A percentile compares a stretch with the other conserved stretches of the same genome.
Conservation (phyloP, 2,888 invertebrate species). For the Allophyes oxyacanthae region DNA sequence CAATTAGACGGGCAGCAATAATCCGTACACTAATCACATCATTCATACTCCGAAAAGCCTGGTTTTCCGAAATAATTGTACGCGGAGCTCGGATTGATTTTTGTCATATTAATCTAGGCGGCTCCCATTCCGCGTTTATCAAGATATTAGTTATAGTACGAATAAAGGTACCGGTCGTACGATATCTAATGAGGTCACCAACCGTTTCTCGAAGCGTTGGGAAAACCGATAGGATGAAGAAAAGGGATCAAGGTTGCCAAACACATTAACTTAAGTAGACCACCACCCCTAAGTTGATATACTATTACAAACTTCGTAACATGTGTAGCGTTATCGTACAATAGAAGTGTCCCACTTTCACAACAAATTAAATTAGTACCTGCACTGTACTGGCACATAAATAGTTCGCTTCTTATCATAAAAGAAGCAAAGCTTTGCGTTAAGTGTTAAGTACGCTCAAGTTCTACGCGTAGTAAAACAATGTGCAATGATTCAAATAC, state of each 20-base stretch:
- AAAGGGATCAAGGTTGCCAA: slow-evolving; percentile 1
- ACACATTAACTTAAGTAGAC: neutral
- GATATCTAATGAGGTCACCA: slow-evolving; percentile 45
- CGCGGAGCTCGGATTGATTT: neutral
- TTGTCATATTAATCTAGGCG: neutral
- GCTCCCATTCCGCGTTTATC: slow-evolving; percentile 2
- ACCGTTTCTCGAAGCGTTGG: slow-evolving; percentile 32
- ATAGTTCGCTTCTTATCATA: slow-evolving; percentile 56
- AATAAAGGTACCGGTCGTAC: slow-evolving; percentile 8
- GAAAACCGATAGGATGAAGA: slow-evolving; percentile 16
- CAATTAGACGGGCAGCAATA: no score
- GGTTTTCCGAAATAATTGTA: neutral
- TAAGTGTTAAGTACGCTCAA: slow-evolving; percentile 28
- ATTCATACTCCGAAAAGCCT: neutral
- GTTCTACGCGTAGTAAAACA: slow-evolving; percentile 34
- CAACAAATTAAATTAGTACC: slow-evolving; percentile 63
- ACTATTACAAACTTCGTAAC: slow-evolving; percentile 23
- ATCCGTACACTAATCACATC: neutral
- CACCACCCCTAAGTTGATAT: slow-evolving; percentile 4
- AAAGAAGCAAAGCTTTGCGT: slow-evolving; percentile 52
- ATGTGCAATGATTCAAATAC: slow-evolving; percentile 39
- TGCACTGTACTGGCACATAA: slow-evolving; percentile 56
- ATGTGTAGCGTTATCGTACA: slow-evolving; percentile 59
- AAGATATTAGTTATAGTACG: slow-evolving; percentile 7
- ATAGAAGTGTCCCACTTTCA: slow-evolving; percentile 63